Conservation (phyloP, 2,113 vertebrate genomes). For the Chloroceryle aenea region DNA sequence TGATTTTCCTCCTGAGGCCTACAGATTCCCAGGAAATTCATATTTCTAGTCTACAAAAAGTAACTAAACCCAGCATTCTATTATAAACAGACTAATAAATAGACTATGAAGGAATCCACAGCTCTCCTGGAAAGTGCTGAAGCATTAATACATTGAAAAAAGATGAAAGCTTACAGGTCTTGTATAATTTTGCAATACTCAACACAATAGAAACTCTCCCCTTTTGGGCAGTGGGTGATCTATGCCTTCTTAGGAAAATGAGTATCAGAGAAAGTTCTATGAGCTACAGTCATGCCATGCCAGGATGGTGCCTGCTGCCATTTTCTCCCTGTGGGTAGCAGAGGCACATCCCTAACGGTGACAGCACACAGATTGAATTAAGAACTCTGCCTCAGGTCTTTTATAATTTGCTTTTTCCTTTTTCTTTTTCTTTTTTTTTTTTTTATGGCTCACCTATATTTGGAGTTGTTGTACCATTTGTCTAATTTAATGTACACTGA, state of each 20-base stretch:
- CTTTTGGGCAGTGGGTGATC: rapidly evolving
- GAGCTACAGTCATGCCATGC: rapidly evolving
- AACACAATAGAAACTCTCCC: neutral
- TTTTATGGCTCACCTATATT: neutral
- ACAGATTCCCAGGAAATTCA: neutral
- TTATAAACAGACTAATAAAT: neutral
- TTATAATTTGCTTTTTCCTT: neutral
- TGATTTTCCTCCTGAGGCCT: neutral
- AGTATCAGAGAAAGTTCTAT: neutral
- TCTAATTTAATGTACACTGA: neutral
- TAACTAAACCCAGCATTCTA: neutral
- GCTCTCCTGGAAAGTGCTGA: neutral
- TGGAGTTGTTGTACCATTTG: neutral
- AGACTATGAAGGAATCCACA: neutral
- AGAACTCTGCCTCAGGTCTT: neutral
- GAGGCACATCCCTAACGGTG: neutral
- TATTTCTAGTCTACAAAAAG: neutral
- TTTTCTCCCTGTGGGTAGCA: neutral
- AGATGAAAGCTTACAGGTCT: neutral
- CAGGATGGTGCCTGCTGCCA: neutral
- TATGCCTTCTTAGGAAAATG: neutral
- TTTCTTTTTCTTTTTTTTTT: neutral
- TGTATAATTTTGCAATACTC: neutral
- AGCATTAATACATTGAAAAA: neutral
- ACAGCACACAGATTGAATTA: neutral